A percentile compares a stretch with the other conserved stretches of the same genome.
Conservation (phyloP, 2,888 invertebrate species). For the Cylindroiulus punctatus region DNA sequence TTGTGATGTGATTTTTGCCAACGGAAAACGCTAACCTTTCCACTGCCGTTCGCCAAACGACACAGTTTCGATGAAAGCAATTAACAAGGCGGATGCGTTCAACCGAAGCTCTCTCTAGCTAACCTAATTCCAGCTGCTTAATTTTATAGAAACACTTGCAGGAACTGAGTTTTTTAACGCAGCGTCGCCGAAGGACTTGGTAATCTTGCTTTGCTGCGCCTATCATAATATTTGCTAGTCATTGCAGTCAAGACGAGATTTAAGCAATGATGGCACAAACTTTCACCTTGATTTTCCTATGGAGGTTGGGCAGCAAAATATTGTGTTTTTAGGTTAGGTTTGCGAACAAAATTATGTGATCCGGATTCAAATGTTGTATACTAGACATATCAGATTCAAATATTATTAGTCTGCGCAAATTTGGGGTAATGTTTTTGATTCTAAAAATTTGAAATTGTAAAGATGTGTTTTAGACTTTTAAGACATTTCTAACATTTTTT, state of each 20-base stretch:
- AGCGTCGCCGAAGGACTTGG: too few species aligned
- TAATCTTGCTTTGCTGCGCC: background rate
- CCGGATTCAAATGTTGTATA: too few species aligned
- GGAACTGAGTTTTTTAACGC: background rate
- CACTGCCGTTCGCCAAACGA: background rate
- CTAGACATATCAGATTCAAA: too few species aligned
- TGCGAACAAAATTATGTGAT: too few species aligned
- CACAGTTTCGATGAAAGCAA: background rate
- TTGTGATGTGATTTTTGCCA: background rate
- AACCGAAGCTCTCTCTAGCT: background rate
- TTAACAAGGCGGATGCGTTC: constrained; percentile 22
- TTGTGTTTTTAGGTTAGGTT: too few species aligned
- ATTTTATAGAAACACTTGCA: background rate
- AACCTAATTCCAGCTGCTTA: constrained; percentile 22
- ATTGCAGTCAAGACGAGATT: background rate
- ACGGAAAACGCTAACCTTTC: background rate
- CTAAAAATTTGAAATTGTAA: too few species aligned
- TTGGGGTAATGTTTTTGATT: too few species aligned
- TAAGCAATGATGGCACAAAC: background rate
- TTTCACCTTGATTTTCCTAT: background rate
- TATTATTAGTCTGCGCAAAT: too few species aligned
- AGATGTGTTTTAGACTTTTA: too few species aligned
- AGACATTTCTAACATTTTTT: background rate
- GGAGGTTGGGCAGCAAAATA: too few species aligned
- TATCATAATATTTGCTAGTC: background rate